Evolutionary conservation across 2,113 vertebrate species (phyloP).

Genomic region (Callochromis pleurospilus): DNA sequence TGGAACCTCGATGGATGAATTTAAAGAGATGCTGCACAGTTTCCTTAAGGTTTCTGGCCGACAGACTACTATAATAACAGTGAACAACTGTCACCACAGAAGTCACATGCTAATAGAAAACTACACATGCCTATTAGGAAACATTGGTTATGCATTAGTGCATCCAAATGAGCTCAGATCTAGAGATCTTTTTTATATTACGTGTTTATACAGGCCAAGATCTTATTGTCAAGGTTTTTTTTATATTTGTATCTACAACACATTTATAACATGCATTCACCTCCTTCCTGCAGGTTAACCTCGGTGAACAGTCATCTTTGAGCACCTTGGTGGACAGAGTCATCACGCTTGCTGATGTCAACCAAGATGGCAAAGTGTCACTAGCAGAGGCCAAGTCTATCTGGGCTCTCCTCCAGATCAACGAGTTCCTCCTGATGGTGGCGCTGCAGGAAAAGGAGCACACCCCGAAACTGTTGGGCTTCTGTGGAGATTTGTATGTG

Average conservation of each 20-base stretch:
- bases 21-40: constrained; percentile 89
- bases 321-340: constrained; percentile 76
- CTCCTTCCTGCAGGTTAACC: constrained; percentile 72
- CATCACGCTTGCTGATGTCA: constrained; percentile 85
- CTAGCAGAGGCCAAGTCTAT: constrained; percentile 92
- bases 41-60: constrained; percentile 84
- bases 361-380: constrained; percentile 85
- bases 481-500: constrained; percentile 89
- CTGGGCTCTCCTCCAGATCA: constrained; percentile 91
- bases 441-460: constrained; percentile 88
- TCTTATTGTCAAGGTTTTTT: background rate
- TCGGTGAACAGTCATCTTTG: constrained; percentile 87
- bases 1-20: constrained; percentile 94
- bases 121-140: background rate
- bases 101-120: background rate
- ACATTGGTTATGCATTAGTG: background rate
- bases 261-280: background rate
- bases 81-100: background rate
- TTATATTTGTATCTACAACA: background rate
- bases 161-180: background rate
- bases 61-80: background rate
- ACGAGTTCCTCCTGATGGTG: constrained; percentile 89
- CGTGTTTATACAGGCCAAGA: background rate
- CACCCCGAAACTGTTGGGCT: constrained; percentile 83
- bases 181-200: background rate